Conservation (phyloP, 2,797 vertebrate genomes). For the Chaenodraco wilsoni region DNA sequence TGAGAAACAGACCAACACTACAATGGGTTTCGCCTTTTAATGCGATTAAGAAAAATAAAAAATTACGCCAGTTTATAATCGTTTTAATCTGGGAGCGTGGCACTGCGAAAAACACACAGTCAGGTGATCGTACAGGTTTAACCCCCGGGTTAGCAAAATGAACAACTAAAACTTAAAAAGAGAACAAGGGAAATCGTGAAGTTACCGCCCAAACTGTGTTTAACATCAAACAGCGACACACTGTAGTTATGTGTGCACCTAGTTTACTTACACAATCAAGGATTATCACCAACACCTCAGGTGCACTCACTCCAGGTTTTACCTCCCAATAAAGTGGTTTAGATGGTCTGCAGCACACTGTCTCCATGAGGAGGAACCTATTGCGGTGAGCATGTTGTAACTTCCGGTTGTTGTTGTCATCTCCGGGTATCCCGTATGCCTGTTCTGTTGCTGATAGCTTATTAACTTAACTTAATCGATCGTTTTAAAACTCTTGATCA, state of each 20-base stretch:
- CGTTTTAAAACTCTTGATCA: too few relatives aligned
- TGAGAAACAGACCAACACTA: neutral
- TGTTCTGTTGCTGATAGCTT: too few relatives aligned
- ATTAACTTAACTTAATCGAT: too few relatives aligned
- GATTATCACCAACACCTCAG: neutral
- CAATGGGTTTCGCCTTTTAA: neutral
- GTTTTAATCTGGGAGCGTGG: neutral
- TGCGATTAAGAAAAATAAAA: neutral
- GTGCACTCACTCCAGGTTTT: neutral
- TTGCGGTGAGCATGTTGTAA: too few relatives aligned
- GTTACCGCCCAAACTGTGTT: neutral
- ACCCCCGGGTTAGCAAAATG: neutral
- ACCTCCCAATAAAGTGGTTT: slow-evolving; percentile 7
- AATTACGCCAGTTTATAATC: neutral
- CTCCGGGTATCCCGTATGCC: too few relatives aligned
- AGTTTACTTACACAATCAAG: neutral
- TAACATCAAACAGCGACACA: neutral
- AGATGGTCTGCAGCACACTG: neutral
- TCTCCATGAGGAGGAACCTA: too few relatives aligned
- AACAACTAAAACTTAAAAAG: neutral
- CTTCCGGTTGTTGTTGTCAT: too few relatives aligned
- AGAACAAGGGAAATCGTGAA: neutral
- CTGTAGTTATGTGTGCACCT: neutral
- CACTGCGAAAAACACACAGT: neutral
- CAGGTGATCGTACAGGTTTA: neutral